These are phyloP conservation scores for Nothoprocta pentlandii DNA, from an alignment of 2,113 vertebrate genomes.

Conservation along the genomic window DNA sequence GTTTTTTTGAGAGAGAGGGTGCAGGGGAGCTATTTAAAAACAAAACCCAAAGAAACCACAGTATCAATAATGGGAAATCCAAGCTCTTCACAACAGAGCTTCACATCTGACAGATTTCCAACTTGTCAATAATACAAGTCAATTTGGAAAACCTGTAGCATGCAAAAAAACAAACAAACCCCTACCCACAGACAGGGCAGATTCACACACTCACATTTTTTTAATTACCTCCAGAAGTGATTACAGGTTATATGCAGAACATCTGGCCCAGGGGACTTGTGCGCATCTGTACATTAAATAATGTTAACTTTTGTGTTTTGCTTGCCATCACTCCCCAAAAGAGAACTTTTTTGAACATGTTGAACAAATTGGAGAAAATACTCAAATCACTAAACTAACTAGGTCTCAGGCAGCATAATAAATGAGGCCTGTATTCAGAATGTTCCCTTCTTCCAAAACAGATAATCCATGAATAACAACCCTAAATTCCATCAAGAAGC, in stretches of 20 bases:
- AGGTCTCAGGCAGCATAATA: not conserved
- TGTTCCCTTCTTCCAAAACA: not conserved
- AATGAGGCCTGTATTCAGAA: not conserved
- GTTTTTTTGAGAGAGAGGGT: not conserved
- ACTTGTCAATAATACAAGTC: not conserved
- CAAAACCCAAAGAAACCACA: not conserved
- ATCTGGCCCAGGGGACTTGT: not conserved
- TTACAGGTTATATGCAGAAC: not conserved
- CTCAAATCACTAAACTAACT: not conserved
- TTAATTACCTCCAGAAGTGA: not conserved
- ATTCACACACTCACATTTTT: not conserved
- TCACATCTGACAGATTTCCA: not conserved
- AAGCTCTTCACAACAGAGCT: not conserved
- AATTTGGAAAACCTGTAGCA: not conserved
- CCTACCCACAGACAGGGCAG: not conserved
- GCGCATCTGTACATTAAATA: not conserved
- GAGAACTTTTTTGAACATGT: not conserved
- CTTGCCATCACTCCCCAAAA: not conserved
- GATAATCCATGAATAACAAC: not conserved
- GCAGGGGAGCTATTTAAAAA: not conserved
- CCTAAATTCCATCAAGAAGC: not conserved
- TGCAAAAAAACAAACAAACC: not conserved
- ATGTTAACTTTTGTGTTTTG: not conserved
- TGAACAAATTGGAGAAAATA: not conserved
- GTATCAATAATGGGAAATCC: fast-evolving